A percentile compares a stretch with the other conserved stretches of the same genome.
Evolutionary conservation across 2,113 vertebrate species (phyloP).

Genomic region (Cochlearius cochlearius): DNA sequence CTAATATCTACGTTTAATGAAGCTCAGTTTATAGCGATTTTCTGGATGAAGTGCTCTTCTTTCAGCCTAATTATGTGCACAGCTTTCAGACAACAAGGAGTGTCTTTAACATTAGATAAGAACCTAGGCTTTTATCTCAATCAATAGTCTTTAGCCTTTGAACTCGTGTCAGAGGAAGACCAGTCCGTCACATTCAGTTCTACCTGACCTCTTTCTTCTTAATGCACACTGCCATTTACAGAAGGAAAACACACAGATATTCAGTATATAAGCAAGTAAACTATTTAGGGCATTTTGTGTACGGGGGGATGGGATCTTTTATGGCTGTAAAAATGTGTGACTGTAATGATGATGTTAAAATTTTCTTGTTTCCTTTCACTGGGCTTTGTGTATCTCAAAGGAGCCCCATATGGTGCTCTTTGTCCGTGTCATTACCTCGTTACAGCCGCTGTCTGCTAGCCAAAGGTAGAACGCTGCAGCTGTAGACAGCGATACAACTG

Average conservation of each 20-base stretch:
- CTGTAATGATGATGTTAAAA: slow-evolving; percentile 93
- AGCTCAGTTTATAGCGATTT: slow-evolving; percentile 75
- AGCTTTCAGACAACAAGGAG: slow-evolving; percentile 79
- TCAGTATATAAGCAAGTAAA: slow-evolving; percentile 44
- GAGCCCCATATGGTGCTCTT: slow-evolving; percentile 99
- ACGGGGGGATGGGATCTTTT: slow-evolving; percentile 59
- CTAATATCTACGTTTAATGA: slow-evolving; percentile 77
- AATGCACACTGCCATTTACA: slow-evolving; percentile 74
- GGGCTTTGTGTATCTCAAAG: slow-evolving; percentile 87
- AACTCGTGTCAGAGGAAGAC: slow-evolving; percentile 78
- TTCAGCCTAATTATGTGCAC: slow-evolving; percentile 77
- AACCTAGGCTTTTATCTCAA: slow-evolving; percentile 83
- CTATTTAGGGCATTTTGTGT: slow-evolving; percentile 42
- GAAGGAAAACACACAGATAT: slow-evolving; percentile 61
- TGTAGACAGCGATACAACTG: slow-evolving; percentile 97
- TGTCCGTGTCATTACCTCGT: slow-evolving; percentile 99
- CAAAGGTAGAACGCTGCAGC: slow-evolving; percentile 89
- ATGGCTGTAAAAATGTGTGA: slow-evolving; percentile 77
- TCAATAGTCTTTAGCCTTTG: slow-evolving; percentile 88
- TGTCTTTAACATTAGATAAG: slow-evolving; percentile 84
- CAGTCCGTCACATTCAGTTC: slow-evolving; percentile 75
- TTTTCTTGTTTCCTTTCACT: slow-evolving; percentile 85
- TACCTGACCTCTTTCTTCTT: slow-evolving; percentile 80
- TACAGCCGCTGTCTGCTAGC: slow-evolving; percentile 97
- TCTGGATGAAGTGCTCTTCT: slow-evolving; percentile 72